These are phyloP conservation scores for Drosophila ochracea DNA, from an alignment of 2,888 invertebrate genomes.

Conservation along the genomic window DNA sequence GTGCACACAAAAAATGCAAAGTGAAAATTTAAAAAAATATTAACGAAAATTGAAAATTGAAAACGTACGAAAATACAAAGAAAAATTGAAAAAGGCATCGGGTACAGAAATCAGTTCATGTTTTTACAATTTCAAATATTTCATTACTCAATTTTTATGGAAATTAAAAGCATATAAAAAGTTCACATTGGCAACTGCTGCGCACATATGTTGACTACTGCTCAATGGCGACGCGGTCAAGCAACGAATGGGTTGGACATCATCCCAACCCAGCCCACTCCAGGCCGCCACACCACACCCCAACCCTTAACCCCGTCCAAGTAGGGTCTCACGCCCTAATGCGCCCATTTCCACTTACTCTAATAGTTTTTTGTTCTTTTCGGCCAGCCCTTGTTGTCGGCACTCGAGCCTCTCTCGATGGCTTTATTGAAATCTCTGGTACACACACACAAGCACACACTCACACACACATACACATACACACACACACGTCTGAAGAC, in stretches of 20 bases:
- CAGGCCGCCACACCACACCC: not conserved
- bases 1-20: conserved; percentile 43
- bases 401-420: conserved; percentile 39
- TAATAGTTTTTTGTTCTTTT: conserved; percentile 72
- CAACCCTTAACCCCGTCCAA: conserved; percentile 1
- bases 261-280: not conserved
- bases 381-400: conserved; percentile 51
- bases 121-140: conserved; percentile 6
- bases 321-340: conserved; percentile 50
- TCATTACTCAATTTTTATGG: conserved; percentile 21
- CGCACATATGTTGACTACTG: conserved; percentile 19
- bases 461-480: conserved; percentile 15
- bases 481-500: not conserved
- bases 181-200: conserved; percentile 50
- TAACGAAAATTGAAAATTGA: not conserved
- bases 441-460: conserved; percentile 9
- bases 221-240: conserved; percentile 41
- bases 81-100: conserved; percentile 1
- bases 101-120: conserved; percentile 7
- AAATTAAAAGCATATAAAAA: conserved; percentile 71
- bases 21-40: conserved; percentile 29
- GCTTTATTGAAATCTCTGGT: conserved; percentile 55
- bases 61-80: conserved; percentile 18
- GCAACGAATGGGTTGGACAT: conserved; percentile 35
- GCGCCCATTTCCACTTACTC: conserved; percentile 78